phyloP scores from a whole-genome alignment of 2,113 vertebrate species.

The Equus quagga region DNA sequence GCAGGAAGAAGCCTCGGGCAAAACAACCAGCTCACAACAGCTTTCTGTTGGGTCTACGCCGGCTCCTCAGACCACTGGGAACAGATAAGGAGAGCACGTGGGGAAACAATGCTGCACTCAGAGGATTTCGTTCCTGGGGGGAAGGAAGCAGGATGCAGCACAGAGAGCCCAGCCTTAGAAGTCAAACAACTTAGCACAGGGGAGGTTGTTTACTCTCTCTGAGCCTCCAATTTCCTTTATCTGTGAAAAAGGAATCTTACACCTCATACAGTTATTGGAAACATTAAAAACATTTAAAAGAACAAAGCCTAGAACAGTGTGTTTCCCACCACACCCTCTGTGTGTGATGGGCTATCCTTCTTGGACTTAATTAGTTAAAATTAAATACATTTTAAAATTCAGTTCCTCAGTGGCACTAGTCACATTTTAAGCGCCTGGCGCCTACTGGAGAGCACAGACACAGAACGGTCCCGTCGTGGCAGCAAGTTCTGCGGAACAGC shows the following conservation, averaged over 20 bases:
- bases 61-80: neutral
- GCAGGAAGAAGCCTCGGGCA: neutral
- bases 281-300: neutral
- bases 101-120: neutral
- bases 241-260: neutral
- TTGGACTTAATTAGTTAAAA: neutral
- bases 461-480: too few relatives aligned
- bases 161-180: too few relatives aligned
- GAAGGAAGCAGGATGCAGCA: neutral
- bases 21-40: neutral
- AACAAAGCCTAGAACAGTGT: neutral
- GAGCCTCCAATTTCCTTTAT: neutral
- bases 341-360: neutral
- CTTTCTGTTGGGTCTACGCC: neutral
- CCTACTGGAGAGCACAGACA: neutral
- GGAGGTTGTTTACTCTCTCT: too few relatives aligned
- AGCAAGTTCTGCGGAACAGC: neutral
- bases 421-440: neutral
- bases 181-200: accelerated
- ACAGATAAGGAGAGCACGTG: neutral
- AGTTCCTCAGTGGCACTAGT: neutral
- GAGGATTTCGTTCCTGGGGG: neutral
- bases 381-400: neutral
- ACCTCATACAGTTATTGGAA: neutral
- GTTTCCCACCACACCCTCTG: neutral